phyloP scores from a whole-genome alignment of 2,797 vertebrate genomes.

The Betta splendens region DNA sequence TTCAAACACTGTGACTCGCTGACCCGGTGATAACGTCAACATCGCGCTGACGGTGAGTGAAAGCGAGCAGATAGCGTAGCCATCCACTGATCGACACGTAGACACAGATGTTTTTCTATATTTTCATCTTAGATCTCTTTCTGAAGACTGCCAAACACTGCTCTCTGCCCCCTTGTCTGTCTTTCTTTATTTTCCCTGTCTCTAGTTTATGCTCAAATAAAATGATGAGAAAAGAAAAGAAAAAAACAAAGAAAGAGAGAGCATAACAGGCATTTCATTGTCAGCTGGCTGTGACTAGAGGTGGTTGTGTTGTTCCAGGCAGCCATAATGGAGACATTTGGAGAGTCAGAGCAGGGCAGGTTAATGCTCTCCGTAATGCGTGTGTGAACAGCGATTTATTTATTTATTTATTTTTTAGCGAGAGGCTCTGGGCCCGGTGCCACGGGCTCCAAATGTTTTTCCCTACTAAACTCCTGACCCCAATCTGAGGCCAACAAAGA shows the following conservation, averaged over 20 bases:
- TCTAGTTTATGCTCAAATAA: slow-evolving; percentile 63
- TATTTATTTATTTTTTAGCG: slow-evolving; percentile 24
- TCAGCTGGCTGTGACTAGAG: slow-evolving; percentile 53
- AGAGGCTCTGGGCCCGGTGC: slow-evolving; percentile 76
- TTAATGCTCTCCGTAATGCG: slow-evolving; percentile 80
- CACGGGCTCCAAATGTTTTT: slow-evolving; percentile 80
- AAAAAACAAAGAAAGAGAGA: slow-evolving; percentile 14
- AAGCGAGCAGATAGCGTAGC: slow-evolving; percentile 56
- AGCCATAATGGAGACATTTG: slow-evolving; percentile 75
- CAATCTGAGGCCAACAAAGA: slow-evolving; percentile 78
- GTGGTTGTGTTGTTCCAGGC: slow-evolving; percentile 69
- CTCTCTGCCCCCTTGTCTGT: slow-evolving; percentile 58
- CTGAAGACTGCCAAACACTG: slow-evolving; percentile 60
- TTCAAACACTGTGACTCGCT: slow-evolving; percentile 63
- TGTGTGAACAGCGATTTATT: slow-evolving; percentile 71
- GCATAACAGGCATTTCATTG: slow-evolving; percentile 51
- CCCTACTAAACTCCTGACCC: slow-evolving; percentile 85
- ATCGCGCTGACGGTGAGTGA: slow-evolving; percentile 45
- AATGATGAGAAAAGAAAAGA: slow-evolving; percentile 35
- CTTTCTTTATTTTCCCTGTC: slow-evolving; percentile 49
- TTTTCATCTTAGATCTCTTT: slow-evolving; percentile 66
- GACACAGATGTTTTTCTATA: slow-evolving; percentile 38
- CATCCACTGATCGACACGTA: slow-evolving; percentile 52
- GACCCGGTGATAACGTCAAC: slow-evolving; percentile 65
- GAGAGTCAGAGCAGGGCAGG: slow-evolving; percentile 71